Base-by-base conservation (phyloP, 2,113 vertebrate species). In the Beaufortia kweichowensis region DNA sequence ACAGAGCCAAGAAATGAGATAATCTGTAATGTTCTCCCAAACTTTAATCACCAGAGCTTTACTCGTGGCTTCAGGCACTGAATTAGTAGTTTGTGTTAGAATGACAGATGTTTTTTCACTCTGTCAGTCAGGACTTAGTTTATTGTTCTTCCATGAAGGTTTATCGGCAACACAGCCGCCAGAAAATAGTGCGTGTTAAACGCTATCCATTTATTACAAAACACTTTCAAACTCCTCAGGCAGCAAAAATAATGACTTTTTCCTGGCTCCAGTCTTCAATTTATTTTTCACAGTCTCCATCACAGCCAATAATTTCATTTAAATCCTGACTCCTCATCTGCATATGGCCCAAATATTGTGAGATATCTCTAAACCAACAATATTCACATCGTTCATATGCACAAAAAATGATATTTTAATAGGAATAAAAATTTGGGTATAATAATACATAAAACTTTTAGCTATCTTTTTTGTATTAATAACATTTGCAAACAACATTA, bases 331-430 rank as follows among this genome's bases (percentile, higher is more conserved):
- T 64, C 26, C 21, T 76, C 12, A 80, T 85, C 85, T 84, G 67
- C 74, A 85, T 80, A 65, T 85, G 81, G 83, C 83, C 76, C 82
- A 81, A 83, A 85, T 77, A 77, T 57, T n/a, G 56, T 78, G 67
- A 76, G 60, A 72, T 19, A 28, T 12, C 43, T 46, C 15, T 46
- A 4, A 12, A 17, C 43, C 43, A 46, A n/a, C n/a, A 21, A 53
- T 53, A 53, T 53, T 53, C 48, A 53, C 19, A 53, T 21, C 48
- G 21, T n/a, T 50, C 4, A 50, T 50, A 50, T 19, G 17, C 19
- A 8, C 4, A n/a, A 53, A 21, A n/a, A 39, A 10, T 11, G 35
- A 28, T 57, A 59, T 31, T 31, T 8, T 31, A 8, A 10, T 2
- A 33, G 17, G 11, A 2, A 26, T 59, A 17, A 59, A 31, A 31